phyloP scores from a whole-genome alignment of 1,140 invertebrate genomes.

The Diorhabda carinulata region DNA sequence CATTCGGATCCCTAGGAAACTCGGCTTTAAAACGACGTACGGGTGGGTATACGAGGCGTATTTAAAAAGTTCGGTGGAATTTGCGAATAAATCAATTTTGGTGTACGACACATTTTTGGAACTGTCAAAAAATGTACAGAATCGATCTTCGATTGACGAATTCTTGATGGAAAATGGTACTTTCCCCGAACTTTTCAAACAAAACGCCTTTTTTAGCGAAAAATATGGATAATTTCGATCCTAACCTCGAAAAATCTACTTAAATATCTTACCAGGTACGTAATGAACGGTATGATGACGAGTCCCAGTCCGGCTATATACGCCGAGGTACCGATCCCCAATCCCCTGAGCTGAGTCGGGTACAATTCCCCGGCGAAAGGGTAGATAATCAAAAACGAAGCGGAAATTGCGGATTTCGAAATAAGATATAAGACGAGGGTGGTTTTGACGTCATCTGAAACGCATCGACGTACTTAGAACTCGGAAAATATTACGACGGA shows the following conservation, averaged over 20 bases:
- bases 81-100: no score
- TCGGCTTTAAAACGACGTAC: no score
- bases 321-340: conserved; percentile 84
- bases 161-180: no score
- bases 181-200: no score
- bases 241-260: no score
- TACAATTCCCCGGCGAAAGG: conserved; percentile 87
- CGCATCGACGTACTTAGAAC: not conserved
- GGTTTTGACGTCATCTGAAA: conserved; percentile 67
- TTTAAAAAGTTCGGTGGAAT: no score
- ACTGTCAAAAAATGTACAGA: no score
- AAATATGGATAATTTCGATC: no score
- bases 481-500: not conserved
- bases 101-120: no score
- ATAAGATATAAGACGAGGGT: conserved; percentile 76
- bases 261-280: conserved; percentile 66
- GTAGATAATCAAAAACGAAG: conserved; percentile 86
- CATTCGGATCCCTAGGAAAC: conserved; percentile 70
- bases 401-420: conserved; percentile 86
- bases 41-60: no score
- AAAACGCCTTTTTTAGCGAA: no score
- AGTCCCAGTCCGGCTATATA: conserved; percentile 82
- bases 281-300: conserved; percentile 87
- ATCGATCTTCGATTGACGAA: no score
- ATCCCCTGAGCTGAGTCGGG: conserved; percentile 77